Conservation (phyloP, 2,113 vertebrate genomes). For the Mesitornis unicolor region DNA sequence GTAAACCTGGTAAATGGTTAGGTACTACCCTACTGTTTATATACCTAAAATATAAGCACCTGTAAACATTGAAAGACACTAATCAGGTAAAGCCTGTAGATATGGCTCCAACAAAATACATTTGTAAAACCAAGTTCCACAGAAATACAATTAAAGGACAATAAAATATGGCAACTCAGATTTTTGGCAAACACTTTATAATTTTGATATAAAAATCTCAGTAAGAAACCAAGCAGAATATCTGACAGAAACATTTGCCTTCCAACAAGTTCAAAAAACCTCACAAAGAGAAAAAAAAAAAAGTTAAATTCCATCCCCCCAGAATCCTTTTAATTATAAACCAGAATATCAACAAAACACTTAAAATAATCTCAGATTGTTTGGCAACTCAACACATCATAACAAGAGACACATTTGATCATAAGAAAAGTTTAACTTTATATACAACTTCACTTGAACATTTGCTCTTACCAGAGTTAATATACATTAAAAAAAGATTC, state of each 20-base stretch:
- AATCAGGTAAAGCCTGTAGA: not conserved
- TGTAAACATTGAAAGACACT: not conserved
- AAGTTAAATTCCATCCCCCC: constrained; percentile 26
- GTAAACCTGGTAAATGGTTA: not conserved
- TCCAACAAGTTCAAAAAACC: constrained; percentile 64
- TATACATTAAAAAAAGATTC: constrained; percentile 75
- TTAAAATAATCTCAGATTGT: constrained; percentile 79
- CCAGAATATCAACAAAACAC: constrained; percentile 76
- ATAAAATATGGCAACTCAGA: constrained; percentile 60
- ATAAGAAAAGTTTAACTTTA: constrained; percentile 77
- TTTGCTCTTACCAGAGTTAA: constrained; percentile 75
- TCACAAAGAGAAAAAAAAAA: constrained; percentile 6
- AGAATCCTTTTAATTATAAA: constrained; percentile 77
- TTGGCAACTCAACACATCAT: constrained; percentile 79
- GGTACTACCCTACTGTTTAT: not conserved
- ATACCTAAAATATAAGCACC: not conserved
- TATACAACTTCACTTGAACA: constrained; percentile 75
- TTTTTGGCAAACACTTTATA: constrained; percentile 78
- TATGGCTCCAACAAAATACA: not conserved
- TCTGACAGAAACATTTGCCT: constrained; percentile 76
- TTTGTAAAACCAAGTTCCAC: not conserved
- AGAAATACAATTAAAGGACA: not conserved
- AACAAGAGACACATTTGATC: constrained; percentile 76
- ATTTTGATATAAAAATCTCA: constrained; percentile 83
- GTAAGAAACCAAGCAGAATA: constrained; percentile 83